A percentile compares a stretch with the other conserved stretches of the same genome.
Conservation (phyloP, 2,113 vertebrate genomes). For the Hylia prasina region DNA sequence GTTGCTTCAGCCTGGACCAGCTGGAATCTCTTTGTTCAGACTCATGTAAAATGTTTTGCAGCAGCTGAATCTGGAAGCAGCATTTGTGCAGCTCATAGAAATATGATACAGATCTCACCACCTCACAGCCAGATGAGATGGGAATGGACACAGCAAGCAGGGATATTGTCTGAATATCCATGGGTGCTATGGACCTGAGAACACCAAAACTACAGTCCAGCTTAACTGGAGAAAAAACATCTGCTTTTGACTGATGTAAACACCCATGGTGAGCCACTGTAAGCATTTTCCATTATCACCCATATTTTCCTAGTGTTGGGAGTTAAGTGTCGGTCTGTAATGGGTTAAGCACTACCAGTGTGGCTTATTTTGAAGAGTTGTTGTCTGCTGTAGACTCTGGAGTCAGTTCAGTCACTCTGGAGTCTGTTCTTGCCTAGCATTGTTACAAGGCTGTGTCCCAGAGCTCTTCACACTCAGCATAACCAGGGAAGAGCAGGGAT, state of each 20-base stretch:
- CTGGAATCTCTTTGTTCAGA: slow-evolving; percentile 63
- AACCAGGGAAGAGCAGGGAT: background rate
- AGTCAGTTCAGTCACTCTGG: background rate
- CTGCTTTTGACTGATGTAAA: background rate
- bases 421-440: background rate
- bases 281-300: background rate
- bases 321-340: background rate
- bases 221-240: background rate
- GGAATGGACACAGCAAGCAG: background rate
- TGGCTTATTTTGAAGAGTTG: background rate
- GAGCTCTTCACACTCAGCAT: background rate
- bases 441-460: background rate
- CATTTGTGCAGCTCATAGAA: slow-evolving; percentile 2
- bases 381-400: background rate
- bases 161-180: background rate
- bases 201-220: background rate
- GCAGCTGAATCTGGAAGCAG: slow-evolving; percentile 46
- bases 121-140: slow-evolving; percentile 21
- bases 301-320: background rate
- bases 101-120: slow-evolving; percentile 1
- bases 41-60: slow-evolving; percentile 57
- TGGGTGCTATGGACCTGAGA: background rate
- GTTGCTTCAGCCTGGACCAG: slow-evolving; percentile 63
- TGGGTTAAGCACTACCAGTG: background rate
- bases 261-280: background rate